Percentiles rank a stretch among this genome's conserved stretches.
phyloP scores from a whole-genome alignment of 2,797 vertebrate species.

The Echiichthys vipera region DNA sequence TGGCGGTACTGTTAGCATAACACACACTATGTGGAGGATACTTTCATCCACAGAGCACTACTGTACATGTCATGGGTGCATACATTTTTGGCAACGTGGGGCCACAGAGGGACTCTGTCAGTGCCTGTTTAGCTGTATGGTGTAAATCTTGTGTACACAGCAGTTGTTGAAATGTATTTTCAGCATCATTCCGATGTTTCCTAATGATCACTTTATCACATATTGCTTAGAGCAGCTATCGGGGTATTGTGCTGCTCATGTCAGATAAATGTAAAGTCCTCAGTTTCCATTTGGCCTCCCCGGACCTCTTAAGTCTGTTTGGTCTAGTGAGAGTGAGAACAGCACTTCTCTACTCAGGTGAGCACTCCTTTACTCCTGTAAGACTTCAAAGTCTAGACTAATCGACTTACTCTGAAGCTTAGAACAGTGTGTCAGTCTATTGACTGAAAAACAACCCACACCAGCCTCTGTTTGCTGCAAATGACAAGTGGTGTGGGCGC shows the following conservation, averaged over 20 bases:
- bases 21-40: conserved; percentile 9
- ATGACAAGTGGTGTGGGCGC: conserved; percentile 52
- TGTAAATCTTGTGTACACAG: conserved; percentile 28
- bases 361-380: conserved; percentile 55
- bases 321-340: conserved; percentile 38
- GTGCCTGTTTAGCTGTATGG: conserved; percentile 29
- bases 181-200: conserved; percentile 1
- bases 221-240: conserved; percentile 5
- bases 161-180: conserved; percentile 7
- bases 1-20: conserved; percentile 11
- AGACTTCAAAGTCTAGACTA: conserved; percentile 78
- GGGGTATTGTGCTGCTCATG: neutral
- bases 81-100: conserved; percentile 58
- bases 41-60: conserved; percentile 20
- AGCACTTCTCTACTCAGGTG: conserved; percentile 63
- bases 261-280: conserved; percentile 21
- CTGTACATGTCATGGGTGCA: conserved; percentile 24
- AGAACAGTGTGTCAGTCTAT: conserved; percentile 70
- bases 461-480: conserved; percentile 60
- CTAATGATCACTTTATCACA: conserved; percentile 38
- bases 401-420: conserved; percentile 76
- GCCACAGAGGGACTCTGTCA: conserved; percentile 55
- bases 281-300: conserved; percentile 11
- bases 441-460: conserved; percentile 73
- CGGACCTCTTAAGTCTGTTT: conserved; percentile 37